A percentile compares a stretch with the other conserved stretches of the same genome.
Conservation (phyloP, 2,113 vertebrate species). For the Ceyx melanurus region DNA sequence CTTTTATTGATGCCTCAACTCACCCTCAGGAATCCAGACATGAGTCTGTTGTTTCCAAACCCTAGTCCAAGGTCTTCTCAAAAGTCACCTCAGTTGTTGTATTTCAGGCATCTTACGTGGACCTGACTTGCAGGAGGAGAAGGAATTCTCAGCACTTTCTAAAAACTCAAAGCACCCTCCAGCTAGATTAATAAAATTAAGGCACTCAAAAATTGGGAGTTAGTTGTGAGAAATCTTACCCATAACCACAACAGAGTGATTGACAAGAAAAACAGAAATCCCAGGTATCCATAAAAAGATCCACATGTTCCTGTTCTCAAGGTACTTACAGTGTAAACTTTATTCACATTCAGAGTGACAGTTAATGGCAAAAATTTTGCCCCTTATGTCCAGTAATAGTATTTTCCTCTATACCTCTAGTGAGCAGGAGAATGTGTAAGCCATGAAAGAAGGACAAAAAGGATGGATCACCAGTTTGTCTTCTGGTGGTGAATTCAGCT, state of each 20-base stretch:
- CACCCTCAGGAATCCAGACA: not conserved
- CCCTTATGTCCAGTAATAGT: constrained; percentile 30
- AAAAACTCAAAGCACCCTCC: not conserved
- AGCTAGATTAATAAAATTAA: constrained; percentile 1
- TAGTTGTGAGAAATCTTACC: not conserved
- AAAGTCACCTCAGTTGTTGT: not conserved
- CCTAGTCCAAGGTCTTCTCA: not conserved
- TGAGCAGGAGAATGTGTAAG: constrained; percentile 41
- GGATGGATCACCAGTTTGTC: constrained; percentile 37
- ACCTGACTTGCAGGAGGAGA: not conserved
- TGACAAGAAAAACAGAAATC: not conserved
- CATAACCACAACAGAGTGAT: not conserved
- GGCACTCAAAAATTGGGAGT: not conserved
- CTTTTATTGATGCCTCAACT: not conserved
- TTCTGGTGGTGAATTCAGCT: constrained; percentile 46
- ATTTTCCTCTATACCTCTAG: constrained; percentile 29
- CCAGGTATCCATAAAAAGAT: constrained; percentile 13
- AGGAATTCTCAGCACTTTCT: not conserved
- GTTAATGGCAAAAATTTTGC: constrained; percentile 40
- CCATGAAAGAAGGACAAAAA: not conserved
- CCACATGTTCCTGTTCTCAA: not conserved
- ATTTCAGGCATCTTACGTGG: not conserved
- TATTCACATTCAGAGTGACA: constrained; percentile 11
- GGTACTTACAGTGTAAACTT: constrained; percentile 30
- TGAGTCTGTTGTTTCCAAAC: not conserved